A percentile compares a stretch with the other conserved stretches of the same genome.
Conservation (phyloP, 2,888 invertebrate species). For the Metellina segmentata region DNA sequence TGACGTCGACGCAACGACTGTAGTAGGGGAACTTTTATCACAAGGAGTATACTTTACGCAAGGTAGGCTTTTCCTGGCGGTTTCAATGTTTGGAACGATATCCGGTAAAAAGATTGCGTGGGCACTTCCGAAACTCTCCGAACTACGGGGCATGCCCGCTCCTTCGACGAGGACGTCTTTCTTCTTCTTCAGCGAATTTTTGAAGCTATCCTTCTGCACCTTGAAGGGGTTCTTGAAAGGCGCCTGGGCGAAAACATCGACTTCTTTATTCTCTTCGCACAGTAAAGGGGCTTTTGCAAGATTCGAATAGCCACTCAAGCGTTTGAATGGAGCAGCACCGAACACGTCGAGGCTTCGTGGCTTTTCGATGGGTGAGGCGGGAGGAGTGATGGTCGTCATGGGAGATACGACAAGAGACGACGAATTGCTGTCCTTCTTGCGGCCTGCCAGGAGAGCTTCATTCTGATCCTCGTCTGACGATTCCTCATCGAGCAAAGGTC, state of each 20-base stretch:
- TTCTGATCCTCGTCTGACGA: constrained; percentile 83
- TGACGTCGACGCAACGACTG: constrained; percentile 26
- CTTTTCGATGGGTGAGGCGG: constrained; percentile 63
- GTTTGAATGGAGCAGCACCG: constrained; percentile 80
- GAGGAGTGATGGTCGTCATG: constrained; percentile 57
- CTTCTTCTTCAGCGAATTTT: constrained; percentile 71
- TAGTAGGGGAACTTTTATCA: constrained; percentile 56
- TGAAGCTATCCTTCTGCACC: constrained; percentile 68
- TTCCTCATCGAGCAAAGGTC: constrained; percentile 88
- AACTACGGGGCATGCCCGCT: constrained; percentile 19
- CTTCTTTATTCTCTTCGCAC: constrained; percentile 82
- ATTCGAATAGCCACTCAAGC: constrained; percentile 78
- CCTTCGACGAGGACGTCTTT: constrained; percentile 44
- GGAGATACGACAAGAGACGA: constrained; percentile 57
- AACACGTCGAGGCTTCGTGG: constrained; percentile 79
- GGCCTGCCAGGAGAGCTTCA: constrained; percentile 48
- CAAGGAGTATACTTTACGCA: constrained; percentile 67
- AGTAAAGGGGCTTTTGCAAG: constrained; percentile 66
- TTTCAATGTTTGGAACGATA: constrained; percentile 62
- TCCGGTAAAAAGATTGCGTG: constrained; percentile 56
- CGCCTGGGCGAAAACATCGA: constrained; percentile 88
- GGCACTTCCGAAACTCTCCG: constrained; percentile 45
- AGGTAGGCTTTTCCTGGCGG: constrained; percentile 45
- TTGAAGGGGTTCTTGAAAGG: constrained; percentile 83
- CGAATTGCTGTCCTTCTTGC: constrained; percentile 54